A percentile compares a stretch with the other conserved stretches of the same genome.
phyloP scores from a whole-genome alignment of 2,888 invertebrate species.

The Clostera curtula region DNA sequence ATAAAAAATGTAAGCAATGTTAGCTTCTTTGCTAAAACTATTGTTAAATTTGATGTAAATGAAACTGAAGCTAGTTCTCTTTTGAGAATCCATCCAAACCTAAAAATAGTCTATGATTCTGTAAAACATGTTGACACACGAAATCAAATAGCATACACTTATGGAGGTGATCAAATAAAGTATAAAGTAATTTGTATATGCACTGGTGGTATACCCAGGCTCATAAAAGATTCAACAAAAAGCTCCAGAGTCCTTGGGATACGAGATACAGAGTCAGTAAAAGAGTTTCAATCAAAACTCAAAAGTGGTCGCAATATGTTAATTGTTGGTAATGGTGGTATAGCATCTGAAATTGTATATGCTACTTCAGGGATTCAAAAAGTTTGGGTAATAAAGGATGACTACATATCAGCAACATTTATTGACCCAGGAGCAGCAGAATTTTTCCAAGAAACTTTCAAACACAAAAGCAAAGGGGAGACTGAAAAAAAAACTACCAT shows the following conservation, averaged over 20 bases:
- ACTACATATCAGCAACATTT: conserved; percentile 94
- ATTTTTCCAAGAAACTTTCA: conserved; percentile 82
- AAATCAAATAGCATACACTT: conserved; percentile 71
- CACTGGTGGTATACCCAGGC: conserved; percentile 90
- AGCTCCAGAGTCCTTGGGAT: conserved; percentile 87
- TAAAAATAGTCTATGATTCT: conserved; percentile 80
- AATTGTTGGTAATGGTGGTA: conserved; percentile 98
- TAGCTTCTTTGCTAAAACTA: conserved; percentile 85
- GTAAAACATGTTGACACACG: conserved; percentile 74
- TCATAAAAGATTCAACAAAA: conserved; percentile 76
- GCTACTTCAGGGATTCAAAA: conserved; percentile 90
- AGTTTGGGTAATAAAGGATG: conserved; percentile 95
- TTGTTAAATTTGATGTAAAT: conserved; percentile 90
- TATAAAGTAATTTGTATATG: conserved; percentile 93
- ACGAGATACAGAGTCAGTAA: conserved; percentile 95
- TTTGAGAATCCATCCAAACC: conserved; percentile 76
- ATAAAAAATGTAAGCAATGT: conserved; percentile 94
- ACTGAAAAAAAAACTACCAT: conserved; percentile 40
- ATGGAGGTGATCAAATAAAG: conserved; percentile 66
- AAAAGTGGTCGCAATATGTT: conserved; percentile 81
- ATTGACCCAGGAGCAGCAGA: conserved; percentile 97
- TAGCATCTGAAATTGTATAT: conserved; percentile 96
- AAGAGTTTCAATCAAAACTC: conserved; percentile 83
- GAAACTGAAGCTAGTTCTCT: conserved; percentile 79
- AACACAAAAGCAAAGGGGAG: conserved; percentile 26